Evolutionary conservation across 2,888 invertebrate species (phyloP), one percentile per base, ranked within the genome.

Genomic region (Callinectes sapidus): DNA sequence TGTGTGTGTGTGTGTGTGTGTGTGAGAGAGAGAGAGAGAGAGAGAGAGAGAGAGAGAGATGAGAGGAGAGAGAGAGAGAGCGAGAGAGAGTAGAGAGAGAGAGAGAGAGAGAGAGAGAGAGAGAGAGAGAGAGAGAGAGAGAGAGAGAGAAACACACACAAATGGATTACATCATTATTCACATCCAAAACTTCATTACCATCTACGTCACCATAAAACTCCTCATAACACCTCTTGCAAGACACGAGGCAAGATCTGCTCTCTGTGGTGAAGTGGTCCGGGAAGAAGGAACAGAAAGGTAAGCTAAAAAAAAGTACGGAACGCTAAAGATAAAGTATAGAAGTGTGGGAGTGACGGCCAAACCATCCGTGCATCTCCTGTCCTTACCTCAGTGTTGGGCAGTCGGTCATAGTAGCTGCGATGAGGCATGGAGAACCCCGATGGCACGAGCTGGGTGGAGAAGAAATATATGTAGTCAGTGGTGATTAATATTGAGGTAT

Each of bases 391-490:
- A 32, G 92, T 94, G 87, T 94, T 93, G n/a, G 94, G 94, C 77
- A 93, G 88, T 10, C 93, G 91, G 48, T 94, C 92, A 61, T 93
- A 93, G 77, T 94, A 93, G 81, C 93, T 93, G 23, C 91, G 93
- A 71, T 94, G 94, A 10, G 94, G 94, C 93, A 94, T 92, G 10
- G 94, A 93, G 87, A 92, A 94, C 8, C 93, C 93, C 2, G 94
- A 92, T 6, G 93, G 94, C 87, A 92, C 28, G 85, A 94, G 66
- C 94, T 94, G 94, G 5, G 55, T 35, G 39, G 77, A 23, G 91
- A n/a, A 16, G 28, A 32, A 28, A 28, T 54, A 14, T 32, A 77
- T 0, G 54, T 48, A 32, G n/a, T 88, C 39, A 28, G 23, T 14
- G 39, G 32, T 61, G 18, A 23, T 16, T 16, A 5, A 23, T n/a